Percentiles rank a stretch among this genome's conserved stretches.
phyloP scores from a whole-genome alignment of 35 echinoderm and acorn worm genomes.

The Nesometra sesokonis region DNA sequence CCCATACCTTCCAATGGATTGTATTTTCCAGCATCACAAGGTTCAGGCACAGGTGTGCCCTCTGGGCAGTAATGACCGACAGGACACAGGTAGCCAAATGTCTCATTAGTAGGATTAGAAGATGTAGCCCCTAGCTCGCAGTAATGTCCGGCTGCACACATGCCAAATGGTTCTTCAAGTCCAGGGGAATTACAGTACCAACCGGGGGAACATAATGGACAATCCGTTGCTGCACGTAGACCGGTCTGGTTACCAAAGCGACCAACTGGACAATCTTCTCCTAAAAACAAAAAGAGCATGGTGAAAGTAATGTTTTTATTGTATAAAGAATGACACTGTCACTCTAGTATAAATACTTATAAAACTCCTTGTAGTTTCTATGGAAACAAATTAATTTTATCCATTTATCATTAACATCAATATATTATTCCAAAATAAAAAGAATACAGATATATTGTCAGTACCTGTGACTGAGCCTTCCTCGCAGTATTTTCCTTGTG shows the following conservation, averaged over 20 bases:
- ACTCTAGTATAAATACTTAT: no score
- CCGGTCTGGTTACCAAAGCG: constrained; percentile 92
- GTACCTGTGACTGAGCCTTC: constrained; percentile 71
- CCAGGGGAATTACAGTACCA: constrained; percentile 61
- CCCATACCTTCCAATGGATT: constrained; percentile 76
- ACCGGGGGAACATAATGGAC: constrained; percentile 76
- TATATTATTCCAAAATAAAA: no score
- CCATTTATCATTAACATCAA: no score
- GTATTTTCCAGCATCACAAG: constrained; percentile 64
- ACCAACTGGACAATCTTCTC: constrained; percentile 81
- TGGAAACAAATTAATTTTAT: no score
- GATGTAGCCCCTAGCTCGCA: constrained; percentile 62
- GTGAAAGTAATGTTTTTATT: no score
- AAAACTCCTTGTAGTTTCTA: no score
- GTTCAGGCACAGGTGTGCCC: constrained; percentile 62
- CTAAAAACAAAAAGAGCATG: no score
- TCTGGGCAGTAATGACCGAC: constrained; percentile 68
- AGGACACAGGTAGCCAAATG: constrained; percentile 77
- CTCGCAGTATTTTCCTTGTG: constrained; percentile 57
- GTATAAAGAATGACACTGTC: no score
- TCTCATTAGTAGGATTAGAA: constrained; percentile 59
- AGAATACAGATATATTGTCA: background rate
- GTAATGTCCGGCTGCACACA: constrained; percentile 67
- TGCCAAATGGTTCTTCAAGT: constrained; percentile 42
- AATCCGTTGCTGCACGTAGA: constrained; percentile 40